Conservation (phyloP, 2,797 vertebrate species). For the Pelobates cultripes region DNA sequence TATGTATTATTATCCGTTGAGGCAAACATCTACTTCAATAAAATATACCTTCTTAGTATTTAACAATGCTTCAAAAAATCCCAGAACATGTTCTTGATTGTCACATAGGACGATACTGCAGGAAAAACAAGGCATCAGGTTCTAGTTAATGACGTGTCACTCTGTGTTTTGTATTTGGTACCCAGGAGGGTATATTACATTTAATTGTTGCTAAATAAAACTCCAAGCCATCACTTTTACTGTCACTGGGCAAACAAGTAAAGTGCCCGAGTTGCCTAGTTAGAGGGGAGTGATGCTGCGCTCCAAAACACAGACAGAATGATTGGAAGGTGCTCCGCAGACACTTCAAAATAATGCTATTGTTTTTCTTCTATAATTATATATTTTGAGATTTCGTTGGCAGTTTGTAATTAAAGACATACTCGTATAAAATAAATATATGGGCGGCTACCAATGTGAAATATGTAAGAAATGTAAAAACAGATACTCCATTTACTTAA, state of each 20-base stretch:
- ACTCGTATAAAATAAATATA: slow-evolving; percentile 32
- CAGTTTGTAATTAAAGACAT: slow-evolving; percentile 38
- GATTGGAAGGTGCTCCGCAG: background rate
- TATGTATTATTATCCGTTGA: background rate
- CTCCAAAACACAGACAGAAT: slow-evolving; percentile 13
- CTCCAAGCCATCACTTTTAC: background rate
- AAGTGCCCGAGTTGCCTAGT: background rate
- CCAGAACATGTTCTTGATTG: background rate
- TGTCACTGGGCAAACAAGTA: background rate
- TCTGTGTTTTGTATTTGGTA: background rate
- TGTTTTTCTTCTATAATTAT: slow-evolving; percentile 32
- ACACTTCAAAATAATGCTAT: slow-evolving; percentile 27
- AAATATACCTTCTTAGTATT: background rate
- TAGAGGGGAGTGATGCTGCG: background rate
- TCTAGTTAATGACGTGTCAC: background rate
- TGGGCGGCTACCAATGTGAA: slow-evolving; percentile 26
- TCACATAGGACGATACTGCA: background rate
- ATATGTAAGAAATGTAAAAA: slow-evolving; percentile 7
- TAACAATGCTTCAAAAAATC: background rate
- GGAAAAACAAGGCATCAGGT: background rate
- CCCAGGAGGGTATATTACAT: background rate
- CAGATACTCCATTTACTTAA: background rate
- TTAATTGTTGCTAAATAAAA: background rate
- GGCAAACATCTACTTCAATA: background rate
- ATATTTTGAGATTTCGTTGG: slow-evolving; percentile 25